These are phyloP conservation scores for Hyaena hyaena DNA, from an alignment of 2,113 vertebrate genomes.

Conservation along the genomic window DNA sequence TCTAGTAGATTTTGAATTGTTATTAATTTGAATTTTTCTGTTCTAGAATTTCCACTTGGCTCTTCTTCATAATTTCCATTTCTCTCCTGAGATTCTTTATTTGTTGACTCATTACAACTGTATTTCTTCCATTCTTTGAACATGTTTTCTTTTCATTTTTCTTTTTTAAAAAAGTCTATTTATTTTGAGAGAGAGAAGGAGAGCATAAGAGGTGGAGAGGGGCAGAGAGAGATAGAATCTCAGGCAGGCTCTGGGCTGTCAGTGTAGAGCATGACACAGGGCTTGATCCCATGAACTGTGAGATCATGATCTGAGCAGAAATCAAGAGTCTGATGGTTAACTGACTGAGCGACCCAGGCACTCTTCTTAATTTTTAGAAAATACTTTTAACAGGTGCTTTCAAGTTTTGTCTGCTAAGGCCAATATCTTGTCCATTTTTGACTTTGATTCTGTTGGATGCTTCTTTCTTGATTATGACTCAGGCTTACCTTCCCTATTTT, in stretches of 20 bases:
- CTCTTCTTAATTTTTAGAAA: not conserved
- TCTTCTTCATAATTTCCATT: not conserved
- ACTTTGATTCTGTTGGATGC: not conserved
- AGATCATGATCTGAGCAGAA: too few relatives aligned
- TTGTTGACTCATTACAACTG: not conserved
- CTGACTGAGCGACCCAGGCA: too few relatives aligned
- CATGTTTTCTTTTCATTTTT: not conserved
- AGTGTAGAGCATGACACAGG: too few relatives aligned
- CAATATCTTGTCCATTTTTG: not conserved
- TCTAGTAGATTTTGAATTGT: not conserved
- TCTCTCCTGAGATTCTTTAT: not conserved
- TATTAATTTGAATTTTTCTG: not conserved
- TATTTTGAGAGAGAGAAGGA: too few relatives aligned
- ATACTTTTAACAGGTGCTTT: not conserved
- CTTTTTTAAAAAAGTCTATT: too few relatives aligned
- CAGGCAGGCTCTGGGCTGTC: too few relatives aligned
- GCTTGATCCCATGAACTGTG: too few relatives aligned
- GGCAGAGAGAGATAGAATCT: too few relatives aligned
- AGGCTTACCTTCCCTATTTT: not conserved
- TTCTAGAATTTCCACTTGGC: not conserved
- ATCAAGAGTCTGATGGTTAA: too few relatives aligned
- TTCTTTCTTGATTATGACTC: not conserved
- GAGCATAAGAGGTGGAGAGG: too few relatives aligned
- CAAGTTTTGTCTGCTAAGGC: not conserved
- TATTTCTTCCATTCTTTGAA: not conserved